Conservation (phyloP, 2,888 invertebrate genomes). For the Calliphora vomitoria region DNA sequence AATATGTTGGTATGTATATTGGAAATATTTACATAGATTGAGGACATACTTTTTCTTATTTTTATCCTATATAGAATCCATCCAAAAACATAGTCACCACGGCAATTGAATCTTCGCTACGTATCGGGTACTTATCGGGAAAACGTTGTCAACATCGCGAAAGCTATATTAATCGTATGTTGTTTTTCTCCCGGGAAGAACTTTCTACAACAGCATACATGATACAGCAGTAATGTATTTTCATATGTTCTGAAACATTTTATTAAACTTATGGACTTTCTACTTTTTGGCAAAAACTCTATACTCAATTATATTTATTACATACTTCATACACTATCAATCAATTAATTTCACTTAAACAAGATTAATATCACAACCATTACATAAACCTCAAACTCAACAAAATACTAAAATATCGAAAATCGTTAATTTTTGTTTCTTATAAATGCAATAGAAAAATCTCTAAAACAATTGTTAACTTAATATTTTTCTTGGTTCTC, state of each 20-base stretch:
- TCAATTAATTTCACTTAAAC: neutral
- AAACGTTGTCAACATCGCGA: too few species aligned
- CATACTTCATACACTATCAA: neutral
- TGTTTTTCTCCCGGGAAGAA: too few species aligned
- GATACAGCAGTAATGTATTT: too few species aligned
- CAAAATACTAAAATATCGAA: neutral
- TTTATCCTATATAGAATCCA: too few species aligned
- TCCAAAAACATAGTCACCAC: too few species aligned
- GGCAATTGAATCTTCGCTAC: too few species aligned
- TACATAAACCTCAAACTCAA: neutral
- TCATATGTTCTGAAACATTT: neutral
- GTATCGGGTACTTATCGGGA: too few species aligned
- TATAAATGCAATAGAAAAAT: neutral
- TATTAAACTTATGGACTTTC: neutral
- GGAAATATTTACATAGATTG: too few species aligned
- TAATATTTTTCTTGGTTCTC: conserved; percentile 8
- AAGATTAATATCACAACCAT: neutral
- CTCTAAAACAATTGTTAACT: conserved; percentile 4
- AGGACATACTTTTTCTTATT: too few species aligned
- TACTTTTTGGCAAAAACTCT: conserved; percentile 4
- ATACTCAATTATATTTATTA: neutral
- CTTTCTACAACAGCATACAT: too few species aligned
- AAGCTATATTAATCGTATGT: too few species aligned
- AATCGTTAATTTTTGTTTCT: too few species aligned
- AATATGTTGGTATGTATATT: neutral